Evolutionary conservation across 2,888 invertebrate species (phyloP).

Genomic region (Xestia rhomboidea): DNA sequence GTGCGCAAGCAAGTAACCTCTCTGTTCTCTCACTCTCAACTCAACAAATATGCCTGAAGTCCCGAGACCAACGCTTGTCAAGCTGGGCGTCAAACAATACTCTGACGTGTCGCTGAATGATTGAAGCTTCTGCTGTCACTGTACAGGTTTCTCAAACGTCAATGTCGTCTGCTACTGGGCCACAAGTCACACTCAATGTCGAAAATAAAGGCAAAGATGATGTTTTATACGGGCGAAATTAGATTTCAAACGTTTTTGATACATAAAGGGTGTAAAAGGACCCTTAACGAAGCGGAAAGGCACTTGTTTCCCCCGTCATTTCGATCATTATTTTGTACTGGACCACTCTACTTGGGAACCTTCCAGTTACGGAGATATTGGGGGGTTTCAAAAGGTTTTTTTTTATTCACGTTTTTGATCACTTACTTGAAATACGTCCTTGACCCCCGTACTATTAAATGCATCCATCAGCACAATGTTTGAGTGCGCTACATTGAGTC

Average conservation of each 20-base stretch:
- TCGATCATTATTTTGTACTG: background rate
- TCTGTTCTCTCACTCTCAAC: background rate
- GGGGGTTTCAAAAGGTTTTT: too few species aligned
- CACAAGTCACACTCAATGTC: background rate
- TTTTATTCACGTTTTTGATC: too few species aligned
- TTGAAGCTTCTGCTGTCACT: background rate
- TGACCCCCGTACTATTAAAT: too few species aligned
- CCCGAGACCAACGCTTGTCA: background rate
- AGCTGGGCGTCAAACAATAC: background rate
- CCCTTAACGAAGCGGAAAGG: background rate
- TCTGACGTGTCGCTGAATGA: background rate
- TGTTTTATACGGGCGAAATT: background rate
- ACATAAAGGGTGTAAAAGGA: background rate
- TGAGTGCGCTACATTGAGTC: too few species aligned
- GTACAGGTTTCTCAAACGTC: background rate
- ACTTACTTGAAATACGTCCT: too few species aligned
- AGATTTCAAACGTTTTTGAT: background rate
- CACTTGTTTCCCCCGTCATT: background rate
- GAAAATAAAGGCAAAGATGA: background rate
- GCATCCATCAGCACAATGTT: too few species aligned
- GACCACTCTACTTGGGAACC: too few species aligned
- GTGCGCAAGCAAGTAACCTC: too few species aligned
- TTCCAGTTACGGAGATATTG: background rate
- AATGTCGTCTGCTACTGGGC: background rate
- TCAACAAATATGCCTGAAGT: background rate